These are phyloP conservation scores for Heteromormyrus szaboi DNA, from an alignment of 2,797 vertebrate species.

Conservation along the genomic window DNA sequence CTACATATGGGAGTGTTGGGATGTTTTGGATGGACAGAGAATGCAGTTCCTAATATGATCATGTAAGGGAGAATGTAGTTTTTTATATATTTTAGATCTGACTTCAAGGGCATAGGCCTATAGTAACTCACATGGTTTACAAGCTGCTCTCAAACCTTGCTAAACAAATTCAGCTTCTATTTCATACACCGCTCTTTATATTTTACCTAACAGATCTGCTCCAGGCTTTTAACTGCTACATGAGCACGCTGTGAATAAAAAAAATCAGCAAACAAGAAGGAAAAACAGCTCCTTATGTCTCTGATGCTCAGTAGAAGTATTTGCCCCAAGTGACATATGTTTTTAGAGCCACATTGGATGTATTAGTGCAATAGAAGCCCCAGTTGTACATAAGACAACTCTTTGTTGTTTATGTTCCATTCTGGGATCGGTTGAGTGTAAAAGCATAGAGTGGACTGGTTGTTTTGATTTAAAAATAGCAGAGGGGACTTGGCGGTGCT, in stretches of 20 bases:
- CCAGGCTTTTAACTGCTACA: not conserved
- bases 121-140: not conserved
- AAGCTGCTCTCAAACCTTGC: not conserved
- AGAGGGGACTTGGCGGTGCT: not conserved
- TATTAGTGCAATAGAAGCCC: not conserved
- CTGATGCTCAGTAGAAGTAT: not conserved
- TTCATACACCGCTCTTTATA: not conserved
- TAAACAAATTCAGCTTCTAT: not conserved
- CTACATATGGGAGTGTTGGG: not conserved
- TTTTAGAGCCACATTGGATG: not conserved
- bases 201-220: not conserved
- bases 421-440: not conserved
- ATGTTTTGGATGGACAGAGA: not conserved
- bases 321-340: not conserved
- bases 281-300: not conserved
- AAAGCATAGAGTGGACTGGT: not conserved
- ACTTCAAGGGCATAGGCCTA: not conserved
- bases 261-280: not conserved
- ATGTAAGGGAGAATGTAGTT: not conserved
- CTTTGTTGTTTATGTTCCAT: not conserved
- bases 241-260: not conserved
- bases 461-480: not conserved
- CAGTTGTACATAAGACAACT: not conserved
- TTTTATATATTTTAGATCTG: not conserved
- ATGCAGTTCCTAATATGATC: not conserved